A percentile compares a stretch with the other conserved stretches of the same genome.
Conservation (phyloP, 2,888 invertebrate species). For the Drosophila peninsularis region DNA sequence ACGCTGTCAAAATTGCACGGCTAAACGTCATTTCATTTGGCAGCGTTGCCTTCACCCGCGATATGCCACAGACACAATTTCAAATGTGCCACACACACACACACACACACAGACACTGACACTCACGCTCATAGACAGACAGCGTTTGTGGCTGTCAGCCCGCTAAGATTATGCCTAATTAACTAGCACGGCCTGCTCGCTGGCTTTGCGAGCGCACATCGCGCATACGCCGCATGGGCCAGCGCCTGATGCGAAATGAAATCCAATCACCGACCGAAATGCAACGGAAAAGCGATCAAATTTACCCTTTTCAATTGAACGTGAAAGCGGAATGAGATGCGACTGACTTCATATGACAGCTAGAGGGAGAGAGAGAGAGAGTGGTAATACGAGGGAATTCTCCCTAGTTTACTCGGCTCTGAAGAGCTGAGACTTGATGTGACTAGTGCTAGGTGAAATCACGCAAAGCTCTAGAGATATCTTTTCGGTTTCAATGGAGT, state of each 20-base stretch:
- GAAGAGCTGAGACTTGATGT: too few relatives aligned
- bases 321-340: background rate
- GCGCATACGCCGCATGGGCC: constrained; percentile 38
- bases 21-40: constrained; percentile 74
- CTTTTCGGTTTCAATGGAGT: too few relatives aligned
- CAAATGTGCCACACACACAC: constrained; percentile 22
- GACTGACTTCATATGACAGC: background rate
- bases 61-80: constrained; percentile 24
- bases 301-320: background rate
- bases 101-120: background rate
- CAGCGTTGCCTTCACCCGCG: constrained; percentile 31
- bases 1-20: constrained; percentile 72
- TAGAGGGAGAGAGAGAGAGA: background rate
- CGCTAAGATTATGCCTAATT: constrained; percentile 61
- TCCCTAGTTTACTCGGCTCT: too few relatives aligned
- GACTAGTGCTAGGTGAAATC: too few relatives aligned
- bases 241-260: background rate
- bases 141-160: constrained; percentile 36
- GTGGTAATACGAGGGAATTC: too few relatives aligned
- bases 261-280: background rate
- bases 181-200: constrained; percentile 22
- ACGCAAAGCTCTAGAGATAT: too few relatives aligned
- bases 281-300: background rate
- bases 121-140: too few relatives aligned
- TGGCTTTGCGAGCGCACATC: constrained; percentile 17